Evolutionary conservation across 2,113 vertebrate species (phyloP), one percentile per base, ranked within the genome.

Genomic region (Phyllostomus hastatus): DNA sequence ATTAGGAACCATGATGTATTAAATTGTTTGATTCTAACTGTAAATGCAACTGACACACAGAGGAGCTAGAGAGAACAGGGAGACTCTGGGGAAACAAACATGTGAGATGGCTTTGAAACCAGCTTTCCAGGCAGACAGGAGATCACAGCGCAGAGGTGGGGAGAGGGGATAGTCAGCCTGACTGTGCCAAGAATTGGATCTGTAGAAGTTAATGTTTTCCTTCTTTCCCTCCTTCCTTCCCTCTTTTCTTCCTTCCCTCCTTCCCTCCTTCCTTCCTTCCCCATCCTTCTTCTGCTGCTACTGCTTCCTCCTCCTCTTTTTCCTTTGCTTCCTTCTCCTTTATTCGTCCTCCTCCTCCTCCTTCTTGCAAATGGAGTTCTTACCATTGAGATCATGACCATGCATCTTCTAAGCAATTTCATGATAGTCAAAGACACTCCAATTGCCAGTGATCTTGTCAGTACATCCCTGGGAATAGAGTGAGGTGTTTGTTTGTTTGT

Each of bases 271-370:
- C 26, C 11, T 19, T 3, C 9, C 15, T 59, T 69, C 38, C 28
- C 20, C 24, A 31, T 14, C 14, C 46, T 5, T 11, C 10, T 33
- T 54, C 22, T 28, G 1, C 15, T 50, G 1, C 46, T 41, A 5
- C 35, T n/a, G 22, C n/a, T 46, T 19, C n/a, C 46, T 41, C 48
- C 7, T 43, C 24, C 8, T 46, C 35, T 33, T 5, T 64, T 24
- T 61, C 26, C 26, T 24, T 59, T 2, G 7, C 28, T 10, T 38
- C 4, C n/a, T 35, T 10, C 14, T n/a, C 10, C 9, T 4, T 10
- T 22, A 5, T 43, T 28, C 43, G 0, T 5, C 20, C 20, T 22
- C 6, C 16, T 24, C 2, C 5, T 26, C 4, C 4, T 35, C 22
- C 14, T 4, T 48, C 17, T 66, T 76, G 50, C 28, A 92, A 28